Percentiles rank a stretch among this genome's conserved stretches.
Conservation (phyloP, 2,797 vertebrate genomes). For the Chaenodraco wilsoni region DNA sequence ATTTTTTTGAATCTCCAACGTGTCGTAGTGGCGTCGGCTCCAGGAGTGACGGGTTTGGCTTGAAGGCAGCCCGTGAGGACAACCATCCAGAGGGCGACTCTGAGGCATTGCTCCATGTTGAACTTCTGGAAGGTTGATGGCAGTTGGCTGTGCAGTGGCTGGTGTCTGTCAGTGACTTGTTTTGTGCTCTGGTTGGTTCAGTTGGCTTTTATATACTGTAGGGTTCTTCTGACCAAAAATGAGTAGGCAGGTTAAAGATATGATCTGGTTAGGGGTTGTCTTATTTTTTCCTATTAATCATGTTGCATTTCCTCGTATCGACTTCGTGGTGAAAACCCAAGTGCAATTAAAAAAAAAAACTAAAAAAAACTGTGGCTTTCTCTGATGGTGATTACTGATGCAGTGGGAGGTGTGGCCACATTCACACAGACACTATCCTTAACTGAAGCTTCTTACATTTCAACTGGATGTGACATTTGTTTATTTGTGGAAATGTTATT, state of each 20-base stretch:
- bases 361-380: too few species aligned
- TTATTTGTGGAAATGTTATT: not conserved
- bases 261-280: slow-evolving; percentile 4
- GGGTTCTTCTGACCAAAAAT: not conserved
- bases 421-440: not conserved
- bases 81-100: slow-evolving; percentile 35
- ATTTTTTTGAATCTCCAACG: too few species aligned
- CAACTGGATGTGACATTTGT: not conserved
- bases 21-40: too few species aligned
- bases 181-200: not conserved
- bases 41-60: not conserved
- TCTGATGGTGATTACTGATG: not conserved
- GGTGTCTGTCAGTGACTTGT: slow-evolving; percentile 15
- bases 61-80: slow-evolving; percentile 31
- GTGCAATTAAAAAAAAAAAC: not conserved
- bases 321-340: slow-evolving; percentile 54
- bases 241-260: slow-evolving; percentile 33
- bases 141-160: slow-evolving; percentile 3
- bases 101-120: slow-evolving; percentile 51
- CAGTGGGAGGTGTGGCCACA: not conserved
- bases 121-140: not conserved
- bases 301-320: slow-evolving; percentile 19
- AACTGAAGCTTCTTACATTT: not conserved
- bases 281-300: slow-evolving; percentile 66
- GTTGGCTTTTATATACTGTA: slow-evolving; percentile 33